These are phyloP conservation scores for Solen grandis DNA, from an alignment of 1,140 invertebrate genomes.

Conservation along the genomic window DNA sequence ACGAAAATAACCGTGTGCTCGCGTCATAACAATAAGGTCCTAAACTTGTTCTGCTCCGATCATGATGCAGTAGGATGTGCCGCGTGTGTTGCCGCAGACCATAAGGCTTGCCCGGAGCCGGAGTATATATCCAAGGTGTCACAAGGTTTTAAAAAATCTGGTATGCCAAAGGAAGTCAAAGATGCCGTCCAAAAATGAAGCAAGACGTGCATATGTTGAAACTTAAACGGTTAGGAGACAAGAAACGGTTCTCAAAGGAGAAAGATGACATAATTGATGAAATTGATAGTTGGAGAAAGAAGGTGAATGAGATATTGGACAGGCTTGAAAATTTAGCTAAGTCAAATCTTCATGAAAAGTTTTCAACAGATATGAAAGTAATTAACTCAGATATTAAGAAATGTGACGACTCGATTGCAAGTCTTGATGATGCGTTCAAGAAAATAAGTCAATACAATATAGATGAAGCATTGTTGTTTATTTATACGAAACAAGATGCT, in stretches of 20 bases:
- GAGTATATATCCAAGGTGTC: slow-evolving; percentile 19
- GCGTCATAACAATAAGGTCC: slow-evolving; percentile 31
- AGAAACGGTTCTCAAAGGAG: slow-evolving; percentile 26
- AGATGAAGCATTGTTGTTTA: slow-evolving; percentile 26
- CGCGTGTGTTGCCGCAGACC: slow-evolving; percentile 25
- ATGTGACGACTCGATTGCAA: slow-evolving; percentile 13
- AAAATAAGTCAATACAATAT: slow-evolving; percentile 31
- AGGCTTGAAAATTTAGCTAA: slow-evolving; percentile 10
- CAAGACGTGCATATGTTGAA: slow-evolving; percentile 25
- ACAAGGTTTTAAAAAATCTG: slow-evolving; percentile 7
- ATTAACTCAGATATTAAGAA: slow-evolving; percentile 22
- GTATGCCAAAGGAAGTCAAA: slow-evolving; percentile 17
- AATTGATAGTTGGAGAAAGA: neutral
- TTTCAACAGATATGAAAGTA: slow-evolving; percentile 5
- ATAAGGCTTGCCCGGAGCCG: slow-evolving; percentile 38
- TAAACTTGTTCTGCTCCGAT: slow-evolving; percentile 27
- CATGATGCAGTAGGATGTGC: slow-evolving; percentile 42
- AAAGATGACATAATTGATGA: slow-evolving; percentile 2
- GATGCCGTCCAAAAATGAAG: slow-evolving; percentile 23
- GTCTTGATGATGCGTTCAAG: slow-evolving; percentile 29
- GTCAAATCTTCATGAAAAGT: slow-evolving; percentile 11
- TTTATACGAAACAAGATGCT: slow-evolving; percentile 36
- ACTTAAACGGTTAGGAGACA: slow-evolving; percentile 19
- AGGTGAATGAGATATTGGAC: slow-evolving; percentile 39
- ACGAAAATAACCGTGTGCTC: slow-evolving; percentile 15